These are phyloP conservation scores for Charaxes varanes DNA, from an alignment of 1,140 invertebrate species.

Conservation along the genomic window DNA sequence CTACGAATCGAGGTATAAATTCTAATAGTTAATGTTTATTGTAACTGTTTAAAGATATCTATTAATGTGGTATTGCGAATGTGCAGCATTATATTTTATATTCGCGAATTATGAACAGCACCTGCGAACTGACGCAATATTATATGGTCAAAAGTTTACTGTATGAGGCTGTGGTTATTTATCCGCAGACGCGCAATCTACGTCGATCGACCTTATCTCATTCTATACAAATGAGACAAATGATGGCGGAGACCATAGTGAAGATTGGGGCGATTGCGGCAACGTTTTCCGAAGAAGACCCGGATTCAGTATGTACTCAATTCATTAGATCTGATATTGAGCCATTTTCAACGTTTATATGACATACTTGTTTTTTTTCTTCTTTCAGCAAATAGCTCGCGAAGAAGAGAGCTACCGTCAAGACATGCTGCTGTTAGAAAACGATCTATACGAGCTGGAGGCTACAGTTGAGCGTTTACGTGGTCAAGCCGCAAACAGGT, in stretches of 20 bases:
- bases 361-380: conserved; percentile 1
- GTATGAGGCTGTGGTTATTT: conserved; percentile 23
- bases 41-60: no score
- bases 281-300: conserved; percentile 44
- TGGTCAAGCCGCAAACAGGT: conserved; percentile 94
- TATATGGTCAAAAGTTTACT: background rate
- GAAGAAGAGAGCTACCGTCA: conserved; percentile 91
- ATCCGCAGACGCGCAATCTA: conserved; percentile 79
- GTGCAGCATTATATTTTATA: conserved; percentile 4
- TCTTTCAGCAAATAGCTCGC: conserved; percentile 50
- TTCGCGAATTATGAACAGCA: conserved; percentile 8
- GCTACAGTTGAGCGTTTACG: conserved; percentile 94
- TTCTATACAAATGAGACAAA: conserved; percentile 91
- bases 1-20: conserved; percentile 86
- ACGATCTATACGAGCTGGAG: conserved; percentile 95
- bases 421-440: conserved; percentile 92
- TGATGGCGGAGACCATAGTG: conserved; percentile 91
- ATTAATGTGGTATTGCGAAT: conserved; percentile 19
- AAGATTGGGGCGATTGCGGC: conserved; percentile 82
- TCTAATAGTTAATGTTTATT: background rate
- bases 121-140: background rate
- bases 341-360: no score
- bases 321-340: no score
- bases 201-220: conserved; percentile 92
- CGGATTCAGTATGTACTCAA: conserved; percentile 51